Base-by-base conservation (phyloP, 1,140 invertebrate species). In the Drosophila persimilis region DNA sequence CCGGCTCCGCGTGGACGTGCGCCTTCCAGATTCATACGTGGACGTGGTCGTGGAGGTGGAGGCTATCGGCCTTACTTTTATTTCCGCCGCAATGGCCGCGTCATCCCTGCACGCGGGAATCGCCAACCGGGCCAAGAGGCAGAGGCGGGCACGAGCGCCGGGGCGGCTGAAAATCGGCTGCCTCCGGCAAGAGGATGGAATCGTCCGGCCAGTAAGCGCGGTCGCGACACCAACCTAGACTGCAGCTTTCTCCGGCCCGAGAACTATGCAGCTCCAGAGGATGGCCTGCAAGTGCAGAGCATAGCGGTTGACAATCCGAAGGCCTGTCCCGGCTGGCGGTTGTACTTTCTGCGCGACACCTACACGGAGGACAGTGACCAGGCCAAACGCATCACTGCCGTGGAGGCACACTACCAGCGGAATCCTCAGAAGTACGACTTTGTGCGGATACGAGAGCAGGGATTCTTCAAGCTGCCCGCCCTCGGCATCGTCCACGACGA, bases 241-340 rank as follows among this genome's bases (percentile, higher is more conserved):
- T 77, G 70, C 43, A 73, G 70, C 60, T 90, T 66, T 11, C 35
- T 90, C 24, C 70, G 80, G 0, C 83, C 85, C 0, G 85, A 90
- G n/a, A 66, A 75, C 46, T 90, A 90, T 46, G 83, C 52, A 1
- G 83, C 83, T n/a, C 90, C 90, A 1, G 83, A 77, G n/a, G 77
- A 91, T 60, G 71, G 52, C 0, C 44, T 73, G 1, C 71, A 76
- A 22, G 74, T 81, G 20, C 66, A 71, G 39, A 85, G 77, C 29
- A 53, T 90, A 0, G 51, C 71, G 1, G 70, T 89, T 2, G 70
- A 90, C 45, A 84, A 76, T 57, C 86, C 84, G 0, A 26, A 24
- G 9, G 92, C 93, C 8, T 94, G 93, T 77, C 89, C 92, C 53
- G 94, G 94, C 31, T 95, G 95, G 94, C 92, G 92, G 29, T 77